Evolutionary conservation across 2,113 vertebrate species (phyloP), one percentile per base, ranked within the genome.

Genomic region (Ancistrus triradiatus): DNA sequence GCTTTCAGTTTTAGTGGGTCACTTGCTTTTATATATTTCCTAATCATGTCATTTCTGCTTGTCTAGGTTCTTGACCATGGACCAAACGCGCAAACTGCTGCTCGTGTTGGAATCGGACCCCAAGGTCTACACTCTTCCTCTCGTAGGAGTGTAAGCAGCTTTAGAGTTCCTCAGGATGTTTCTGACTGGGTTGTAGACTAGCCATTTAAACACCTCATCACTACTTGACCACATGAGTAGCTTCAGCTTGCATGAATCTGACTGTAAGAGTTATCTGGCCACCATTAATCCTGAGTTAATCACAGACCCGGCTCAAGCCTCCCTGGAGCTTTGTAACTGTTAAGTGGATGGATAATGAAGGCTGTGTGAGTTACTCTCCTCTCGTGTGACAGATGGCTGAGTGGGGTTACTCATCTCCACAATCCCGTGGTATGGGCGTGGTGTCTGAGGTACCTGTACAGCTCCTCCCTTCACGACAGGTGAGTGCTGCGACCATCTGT

Each of bases 41-140:
- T n/a, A n/a, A n/a, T n/a, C n/a, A n/a, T n/a, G n/a, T n/a, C n/a
- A n/a, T n/a, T n/a, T n/a, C 8, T 18, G 2, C 27, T 0, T 81
- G 79, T 78, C 49, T 84, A 98, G 96, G 21, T 99, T 92, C 69
- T 81, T 98, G 74, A 97, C 92, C 24, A 97, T 99, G 95, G 94
- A 99, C 74, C 92, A 97, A 76, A 95, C 88, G 63, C 81, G 93
- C 19, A 98, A 98, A 73, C 77, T 99, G 9, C 86, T 99, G 19
- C 85, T 98, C 50, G 74, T 99, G 66, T 79, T 99, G 1, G 94
- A 98, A 81, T 93, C 94, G 1, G 96, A 99, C 73, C 95, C 96
- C 1, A 98, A 98, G 77, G 91, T 89, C 57, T 87, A 77, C 74
- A 84, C 77, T 51, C 79, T 98, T 46, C 95, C 95, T 0, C 84